A percentile compares a stretch with the other conserved stretches of the same genome.
These are phyloP conservation scores for Odontamblyopus lacepedii DNA, from an alignment of 2,797 vertebrate genomes.

Conservation along the genomic window DNA sequence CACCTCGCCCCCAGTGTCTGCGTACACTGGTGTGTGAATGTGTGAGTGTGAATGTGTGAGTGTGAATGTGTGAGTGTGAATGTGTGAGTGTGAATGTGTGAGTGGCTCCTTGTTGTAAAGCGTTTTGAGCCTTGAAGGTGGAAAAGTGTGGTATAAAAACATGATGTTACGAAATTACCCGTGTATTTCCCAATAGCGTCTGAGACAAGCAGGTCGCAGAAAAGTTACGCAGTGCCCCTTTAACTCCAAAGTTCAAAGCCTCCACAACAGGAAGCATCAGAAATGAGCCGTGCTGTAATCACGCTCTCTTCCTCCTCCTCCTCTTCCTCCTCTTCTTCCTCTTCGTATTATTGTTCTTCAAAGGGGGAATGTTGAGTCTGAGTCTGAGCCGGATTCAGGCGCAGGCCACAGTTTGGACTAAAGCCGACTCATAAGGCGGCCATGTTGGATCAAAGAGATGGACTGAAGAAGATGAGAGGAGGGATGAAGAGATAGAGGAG, in stretches of 20 bases:
- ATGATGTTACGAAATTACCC: no score
- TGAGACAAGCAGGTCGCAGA: no score
- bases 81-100: no score
- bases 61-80: no score
- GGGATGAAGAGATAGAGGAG: neutral
- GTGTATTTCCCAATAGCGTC: no score
- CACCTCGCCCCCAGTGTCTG: no score
- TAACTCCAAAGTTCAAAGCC: constrained; percentile 60
- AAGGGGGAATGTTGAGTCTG: constrained; percentile 56
- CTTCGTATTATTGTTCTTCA: constrained; percentile 21
- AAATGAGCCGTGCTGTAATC: constrained; percentile 69
- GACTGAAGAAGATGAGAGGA: neutral
- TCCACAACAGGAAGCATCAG: constrained; percentile 78
- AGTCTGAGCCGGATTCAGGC: constrained; percentile 55
- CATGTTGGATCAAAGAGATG: constrained; percentile 12
- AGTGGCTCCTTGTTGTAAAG: no score
- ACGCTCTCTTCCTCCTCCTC: constrained; percentile 53
- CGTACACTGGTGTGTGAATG: no score
- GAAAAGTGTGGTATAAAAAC: no score
- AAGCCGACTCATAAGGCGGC: constrained; percentile 35
- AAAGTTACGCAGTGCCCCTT: no score
- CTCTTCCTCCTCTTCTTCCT: constrained; percentile 14
- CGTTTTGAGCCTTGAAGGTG: no score
- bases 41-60: no score
- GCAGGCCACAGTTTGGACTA: constrained; percentile 37